Conservation (phyloP, 2,888 invertebrate genomes). For the Lordiphosa andalusiaca region DNA sequence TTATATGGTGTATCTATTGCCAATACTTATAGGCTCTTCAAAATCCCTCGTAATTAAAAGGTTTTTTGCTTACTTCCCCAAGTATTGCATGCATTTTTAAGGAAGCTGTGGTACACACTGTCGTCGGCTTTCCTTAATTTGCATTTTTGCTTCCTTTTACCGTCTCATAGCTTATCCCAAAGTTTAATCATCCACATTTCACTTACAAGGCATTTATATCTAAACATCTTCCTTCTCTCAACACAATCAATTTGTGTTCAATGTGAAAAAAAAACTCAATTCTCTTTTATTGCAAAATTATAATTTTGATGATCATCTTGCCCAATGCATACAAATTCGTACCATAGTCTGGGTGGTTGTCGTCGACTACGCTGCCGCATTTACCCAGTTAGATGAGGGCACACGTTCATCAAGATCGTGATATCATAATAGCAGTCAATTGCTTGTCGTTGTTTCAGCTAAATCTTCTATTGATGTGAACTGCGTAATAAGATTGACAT, state of each 20-base stretch:
- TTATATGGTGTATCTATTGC: no score
- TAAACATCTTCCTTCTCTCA: neutral
- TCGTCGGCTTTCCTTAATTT: no score
- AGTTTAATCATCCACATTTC: no score
- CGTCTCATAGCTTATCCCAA: no score
- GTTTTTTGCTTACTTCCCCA: no score
- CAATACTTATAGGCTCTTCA: no score
- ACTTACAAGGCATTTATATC: no score
- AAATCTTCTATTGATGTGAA: neutral
- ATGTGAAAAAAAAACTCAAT: constrained; percentile 1
- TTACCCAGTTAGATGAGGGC: constrained; percentile 13
- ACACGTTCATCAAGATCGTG: constrained; percentile 25
- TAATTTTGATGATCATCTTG: constrained; percentile 46
- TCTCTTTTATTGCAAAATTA: constrained; percentile 59
- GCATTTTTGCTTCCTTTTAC: no score
- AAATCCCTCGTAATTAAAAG: no score
- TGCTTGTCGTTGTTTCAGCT: neutral
- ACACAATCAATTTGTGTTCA: neutral
- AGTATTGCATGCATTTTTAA: no score
- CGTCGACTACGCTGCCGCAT: constrained; percentile 6
- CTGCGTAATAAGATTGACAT: neutral
- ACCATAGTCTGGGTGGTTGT: constrained; percentile 12
- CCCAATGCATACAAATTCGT: constrained; percentile 52
- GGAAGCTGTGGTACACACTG: no score
- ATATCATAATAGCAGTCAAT: constrained; percentile 12